Conservation (phyloP, 2,888 invertebrate genomes). For the Pseudanteris insignis region DNA sequence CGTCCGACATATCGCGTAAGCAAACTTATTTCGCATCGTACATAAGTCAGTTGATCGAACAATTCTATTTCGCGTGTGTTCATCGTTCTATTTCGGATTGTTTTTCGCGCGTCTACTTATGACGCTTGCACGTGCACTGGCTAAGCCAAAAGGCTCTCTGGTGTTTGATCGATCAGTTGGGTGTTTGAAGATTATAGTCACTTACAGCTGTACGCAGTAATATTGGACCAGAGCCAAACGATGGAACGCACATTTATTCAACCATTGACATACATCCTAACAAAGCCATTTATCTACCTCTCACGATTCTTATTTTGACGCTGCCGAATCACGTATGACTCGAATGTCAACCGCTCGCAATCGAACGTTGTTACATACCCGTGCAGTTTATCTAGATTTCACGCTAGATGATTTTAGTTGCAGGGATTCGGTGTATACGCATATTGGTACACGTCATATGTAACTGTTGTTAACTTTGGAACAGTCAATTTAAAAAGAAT, state of each 20-base stretch:
- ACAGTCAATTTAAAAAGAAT: too few relatives aligned
- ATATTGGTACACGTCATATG: too few relatives aligned
- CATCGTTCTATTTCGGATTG: conserved; percentile 23
- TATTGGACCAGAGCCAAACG: conserved; percentile 41
- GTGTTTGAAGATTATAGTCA: conserved; percentile 42
- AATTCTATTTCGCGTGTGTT: too few relatives aligned
- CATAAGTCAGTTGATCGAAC: too few relatives aligned
- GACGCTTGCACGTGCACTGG: conserved; percentile 22
- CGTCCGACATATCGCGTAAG: too few relatives aligned
- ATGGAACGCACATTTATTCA: conserved; percentile 39
- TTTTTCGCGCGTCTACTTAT: conserved; percentile 15
- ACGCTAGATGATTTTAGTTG: conserved; percentile 22
- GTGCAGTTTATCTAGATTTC: conserved; percentile 32
- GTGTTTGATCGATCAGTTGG: conserved; percentile 31
- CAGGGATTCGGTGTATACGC: not conserved
- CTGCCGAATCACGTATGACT: conserved; percentile 36
- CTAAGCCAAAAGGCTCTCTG: conserved; percentile 11
- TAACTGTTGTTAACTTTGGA: too few relatives aligned
- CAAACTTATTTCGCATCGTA: too few relatives aligned
- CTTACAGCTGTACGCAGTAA: conserved; percentile 38
- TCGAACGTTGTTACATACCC: conserved; percentile 31
- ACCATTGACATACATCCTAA: conserved; percentile 36
- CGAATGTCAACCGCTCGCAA: conserved; percentile 43
- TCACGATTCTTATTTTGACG: conserved; percentile 35
- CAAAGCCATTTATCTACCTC: conserved; percentile 39